Evolutionary conservation across 2,113 vertebrate species (phyloP), one percentile per base, ranked within the genome.

Genomic region (Pionites leucogaster): DNA sequence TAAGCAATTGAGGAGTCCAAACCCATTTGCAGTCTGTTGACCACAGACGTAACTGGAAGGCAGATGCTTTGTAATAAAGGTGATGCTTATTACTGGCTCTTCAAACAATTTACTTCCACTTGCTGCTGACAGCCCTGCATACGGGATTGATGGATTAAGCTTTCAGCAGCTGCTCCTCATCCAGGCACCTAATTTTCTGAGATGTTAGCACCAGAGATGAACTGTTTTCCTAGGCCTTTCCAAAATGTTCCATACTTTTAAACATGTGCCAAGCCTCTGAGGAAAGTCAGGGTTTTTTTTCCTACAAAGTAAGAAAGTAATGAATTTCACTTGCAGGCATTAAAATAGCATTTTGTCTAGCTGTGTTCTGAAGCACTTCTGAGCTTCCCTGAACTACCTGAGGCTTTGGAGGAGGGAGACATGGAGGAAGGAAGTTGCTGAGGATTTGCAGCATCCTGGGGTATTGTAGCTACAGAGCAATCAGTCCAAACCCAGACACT

Each of bases 81-180:
- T 93, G 88, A 29, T 88, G 27, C 42, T 81, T 90, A 63, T 77
- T 90, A 71, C 55, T 86, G 50, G 39, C 27, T 67, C 20, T 93
- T 86, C 67, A 59, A 63, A 37, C 59, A 46, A 67, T 88, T 95
- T 94, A 44, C 41, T 95, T 84, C 29, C 7, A 2, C 68, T 86
- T 64, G 41, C 49, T 79, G 28, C 82, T 86, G 52, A 47, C 42
- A 90, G 65, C 64, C 39, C 44, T 80, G 83, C 46, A 18, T 33
- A 81, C 42, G 35, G 71, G 42, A 92, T 64, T 53, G 85, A 55
- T 93, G 79, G 87, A 90, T 90, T 86, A 88, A 96, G 55, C 19
- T 90, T 92, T 85, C 46, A 88, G 24, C 68, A 90, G 42, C 76
- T 88, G 76, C 92, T 95, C 69, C 31, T 86, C 44, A 74, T 63